phyloP scores from a whole-genome alignment of 2,888 invertebrate species.

The Hybos culiciformis region DNA sequence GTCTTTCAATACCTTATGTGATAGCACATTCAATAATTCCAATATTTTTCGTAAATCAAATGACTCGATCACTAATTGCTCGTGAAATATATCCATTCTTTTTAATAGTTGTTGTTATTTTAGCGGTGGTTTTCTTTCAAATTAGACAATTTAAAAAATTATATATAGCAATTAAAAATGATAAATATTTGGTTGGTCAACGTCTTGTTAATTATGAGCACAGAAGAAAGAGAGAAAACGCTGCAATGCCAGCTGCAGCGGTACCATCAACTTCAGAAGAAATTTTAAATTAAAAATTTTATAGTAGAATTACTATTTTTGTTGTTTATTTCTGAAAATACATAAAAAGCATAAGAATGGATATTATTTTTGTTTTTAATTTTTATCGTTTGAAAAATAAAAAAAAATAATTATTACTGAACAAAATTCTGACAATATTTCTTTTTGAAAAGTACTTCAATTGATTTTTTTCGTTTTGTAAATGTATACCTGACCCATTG shows the following conservation, averaged over 20 bases:
- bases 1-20: constrained; percentile 87
- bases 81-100: constrained; percentile 83
- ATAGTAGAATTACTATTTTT: neutral
- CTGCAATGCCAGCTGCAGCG: constrained; percentile 19
- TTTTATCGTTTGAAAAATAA: neutral
- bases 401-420: neutral
- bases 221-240: constrained; percentile 45
- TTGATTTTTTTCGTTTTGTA: no score
- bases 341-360: no score
- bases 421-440: no score
- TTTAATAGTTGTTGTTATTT: constrained; percentile 53
- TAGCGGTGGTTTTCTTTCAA: constrained; percentile 66
- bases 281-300: neutral
- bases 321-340: no score
- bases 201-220: constrained; percentile 95
- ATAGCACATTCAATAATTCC: constrained; percentile 66
- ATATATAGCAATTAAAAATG: constrained; percentile 97
- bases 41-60: constrained; percentile 47
- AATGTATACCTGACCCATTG: no score
- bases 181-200: constrained; percentile 95
- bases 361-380: neutral
- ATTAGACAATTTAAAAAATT: constrained; percentile 85
- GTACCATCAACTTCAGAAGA: constrained; percentile 14
- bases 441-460: no score
- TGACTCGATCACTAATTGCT: constrained; percentile 60